Percentiles rank a stretch among this genome's conserved stretches.
Evolutionary conservation across 2,113 vertebrate genomes (phyloP).

Genomic region (Mesembrinibis cayennensis): DNA sequence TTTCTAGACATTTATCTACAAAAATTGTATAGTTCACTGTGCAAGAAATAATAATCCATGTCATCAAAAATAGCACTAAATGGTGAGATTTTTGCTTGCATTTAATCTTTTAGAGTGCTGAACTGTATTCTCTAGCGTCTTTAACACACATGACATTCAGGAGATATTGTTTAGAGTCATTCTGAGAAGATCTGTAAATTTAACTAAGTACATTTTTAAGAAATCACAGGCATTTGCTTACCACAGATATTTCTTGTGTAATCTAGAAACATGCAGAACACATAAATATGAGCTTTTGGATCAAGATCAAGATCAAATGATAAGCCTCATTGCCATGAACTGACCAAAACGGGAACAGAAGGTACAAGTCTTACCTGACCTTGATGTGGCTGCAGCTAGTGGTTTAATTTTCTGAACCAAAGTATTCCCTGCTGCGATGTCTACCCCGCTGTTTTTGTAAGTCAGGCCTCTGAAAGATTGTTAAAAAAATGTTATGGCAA

Average conservation of each 20-base stretch:
- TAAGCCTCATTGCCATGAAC: not conserved
- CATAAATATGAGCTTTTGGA: not conserved
- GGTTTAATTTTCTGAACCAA: constrained; percentile 92
- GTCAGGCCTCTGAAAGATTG: constrained; percentile 83
- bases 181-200: not conserved
- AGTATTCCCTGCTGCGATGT: constrained; percentile 89
- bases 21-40: not conserved
- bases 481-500: not conserved
- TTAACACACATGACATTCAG: not conserved
- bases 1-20: not conserved
- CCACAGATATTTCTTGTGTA: not conserved
- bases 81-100: not conserved
- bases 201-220: not conserved
- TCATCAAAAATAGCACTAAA: not conserved
- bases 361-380: constrained; percentile 80
- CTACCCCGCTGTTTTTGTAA: constrained; percentile 94
- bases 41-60: not conserved
- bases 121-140: not conserved
- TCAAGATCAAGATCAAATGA: not conserved
- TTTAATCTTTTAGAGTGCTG: not conserved
- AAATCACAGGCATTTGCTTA: not conserved
- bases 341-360: not conserved
- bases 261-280: not conserved
- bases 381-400: constrained; percentile 90
- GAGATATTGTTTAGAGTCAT: not conserved